Base-by-base conservation (phyloP, 2,797 vertebrate genomes). In the Falco berigora region DNA sequence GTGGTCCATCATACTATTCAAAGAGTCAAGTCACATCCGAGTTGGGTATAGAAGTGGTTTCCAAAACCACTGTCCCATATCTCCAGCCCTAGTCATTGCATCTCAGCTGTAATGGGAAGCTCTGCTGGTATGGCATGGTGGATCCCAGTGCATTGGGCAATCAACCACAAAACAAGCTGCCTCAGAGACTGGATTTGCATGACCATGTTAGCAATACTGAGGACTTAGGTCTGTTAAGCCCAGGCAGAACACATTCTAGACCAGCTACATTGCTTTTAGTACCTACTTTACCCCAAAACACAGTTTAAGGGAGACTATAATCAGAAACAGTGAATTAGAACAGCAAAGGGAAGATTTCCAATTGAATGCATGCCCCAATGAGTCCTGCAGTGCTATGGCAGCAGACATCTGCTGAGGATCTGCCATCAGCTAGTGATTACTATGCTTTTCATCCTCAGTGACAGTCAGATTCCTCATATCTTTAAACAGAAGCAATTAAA, bases 401-500 rank as follows among this genome's bases (percentile, higher is more conserved):
- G 81, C 72, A 83, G 71, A 72, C 21, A 12, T 69, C 77, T 77
- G 53, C 19, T 77, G 46, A 77, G 36, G 63, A 77, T 79, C 63
- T 88, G 55, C 82, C 38, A 5, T 87, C 83, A 95, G 36, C 44
- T 34, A 19, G 11, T 34, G 88, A 94, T 90, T 88, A 76, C 36
- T 50, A 22, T 3, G 6, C 40, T 89, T 92, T 88, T 80, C 63
- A 80, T 75, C 46, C 56, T 47, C 25, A 79, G 59, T 72, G 93
- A 79, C 56, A 85, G 74, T 21, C 36, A 95, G 67, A 92, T 79
- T 71, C 64, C 52, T 94, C 34, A 18, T 76, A 28, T 30, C 55
- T 94, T 90, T 84, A 94, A 92, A 94, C 5, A 53, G 67, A 91
- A 92, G 67, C 68, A 93, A 92, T 92, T 93, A 92, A 71, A 77